These are phyloP conservation scores for Prinia subflava DNA, from an alignment of 2,113 vertebrate species.

Conservation along the genomic window DNA sequence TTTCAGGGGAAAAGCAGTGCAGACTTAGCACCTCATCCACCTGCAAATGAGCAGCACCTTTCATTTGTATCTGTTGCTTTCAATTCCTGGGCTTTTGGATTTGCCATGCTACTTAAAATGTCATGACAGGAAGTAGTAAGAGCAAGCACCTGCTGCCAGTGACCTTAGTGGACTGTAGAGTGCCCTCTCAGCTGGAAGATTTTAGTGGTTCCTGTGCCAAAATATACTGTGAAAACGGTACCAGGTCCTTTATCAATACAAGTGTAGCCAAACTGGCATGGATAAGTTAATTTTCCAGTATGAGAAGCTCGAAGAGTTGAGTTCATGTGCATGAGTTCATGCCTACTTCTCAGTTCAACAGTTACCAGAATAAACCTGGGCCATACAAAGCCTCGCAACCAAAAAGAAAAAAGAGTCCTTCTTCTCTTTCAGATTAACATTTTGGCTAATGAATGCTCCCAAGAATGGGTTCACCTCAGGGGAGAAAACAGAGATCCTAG, in stretches of 20 bases:
- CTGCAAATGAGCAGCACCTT: background rate
- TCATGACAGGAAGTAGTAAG: background rate
- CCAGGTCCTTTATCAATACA: background rate
- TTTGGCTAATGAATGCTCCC: background rate
- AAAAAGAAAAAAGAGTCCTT: background rate
- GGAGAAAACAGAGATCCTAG: background rate
- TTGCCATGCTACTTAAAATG: background rate
- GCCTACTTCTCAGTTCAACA: background rate
- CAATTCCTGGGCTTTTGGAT: background rate
- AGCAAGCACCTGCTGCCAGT: background rate
- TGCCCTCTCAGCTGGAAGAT: background rate
- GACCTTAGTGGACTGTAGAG: background rate
- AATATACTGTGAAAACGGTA: background rate
- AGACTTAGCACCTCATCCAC: background rate
- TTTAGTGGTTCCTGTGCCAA: background rate
- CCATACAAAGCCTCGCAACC: accelerated
- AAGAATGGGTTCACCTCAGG: background rate
- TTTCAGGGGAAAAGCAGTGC: background rate
- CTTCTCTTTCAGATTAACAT: background rate
- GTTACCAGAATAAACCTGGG: background rate
- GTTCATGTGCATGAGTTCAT: background rate
- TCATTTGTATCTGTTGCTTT: background rate
- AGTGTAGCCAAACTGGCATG: background rate
- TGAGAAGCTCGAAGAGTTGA: background rate
- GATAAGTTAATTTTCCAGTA: background rate